Evolutionary conservation across 2,113 vertebrate genomes (phyloP).

Genomic region (Oenanthe melanoleuca): DNA sequence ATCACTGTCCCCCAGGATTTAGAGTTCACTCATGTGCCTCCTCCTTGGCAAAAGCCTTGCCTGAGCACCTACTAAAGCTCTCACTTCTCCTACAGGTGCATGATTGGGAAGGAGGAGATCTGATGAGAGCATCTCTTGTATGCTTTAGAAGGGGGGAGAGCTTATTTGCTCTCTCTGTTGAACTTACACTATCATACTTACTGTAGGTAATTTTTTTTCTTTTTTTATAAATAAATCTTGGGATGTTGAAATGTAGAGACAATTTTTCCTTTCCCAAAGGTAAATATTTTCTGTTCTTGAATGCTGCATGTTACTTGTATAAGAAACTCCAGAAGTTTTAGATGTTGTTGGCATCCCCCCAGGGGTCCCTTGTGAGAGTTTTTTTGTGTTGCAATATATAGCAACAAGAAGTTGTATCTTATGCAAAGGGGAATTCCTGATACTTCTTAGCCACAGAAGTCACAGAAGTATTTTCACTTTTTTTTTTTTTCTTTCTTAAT

Average conservation of each 20-base stretch:
- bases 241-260: background rate
- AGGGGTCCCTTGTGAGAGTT: background rate
- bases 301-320: background rate
- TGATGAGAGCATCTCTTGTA: background rate
- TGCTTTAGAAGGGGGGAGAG: background rate
- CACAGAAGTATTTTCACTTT: background rate
- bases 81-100: background rate
- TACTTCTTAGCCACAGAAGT: background rate
- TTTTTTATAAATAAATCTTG: background rate
- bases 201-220: fast-evolving
- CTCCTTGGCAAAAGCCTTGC: background rate
- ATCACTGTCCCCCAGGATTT: background rate
- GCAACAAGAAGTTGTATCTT: background rate
- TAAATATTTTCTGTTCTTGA: slow-evolving; percentile 24
- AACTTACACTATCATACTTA: background rate
- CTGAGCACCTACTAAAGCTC: background rate
- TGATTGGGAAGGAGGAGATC: background rate
- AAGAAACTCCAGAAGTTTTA: background rate
- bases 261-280: background rate
- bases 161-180: background rate
- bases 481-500: background rate
- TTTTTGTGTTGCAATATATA: background rate
- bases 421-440: background rate
- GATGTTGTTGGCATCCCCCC: background rate
- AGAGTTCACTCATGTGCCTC: background rate